These are phyloP conservation scores for Azorinus chamasolen DNA, from an alignment of 2,888 invertebrate genomes.

Conservation along the genomic window DNA sequence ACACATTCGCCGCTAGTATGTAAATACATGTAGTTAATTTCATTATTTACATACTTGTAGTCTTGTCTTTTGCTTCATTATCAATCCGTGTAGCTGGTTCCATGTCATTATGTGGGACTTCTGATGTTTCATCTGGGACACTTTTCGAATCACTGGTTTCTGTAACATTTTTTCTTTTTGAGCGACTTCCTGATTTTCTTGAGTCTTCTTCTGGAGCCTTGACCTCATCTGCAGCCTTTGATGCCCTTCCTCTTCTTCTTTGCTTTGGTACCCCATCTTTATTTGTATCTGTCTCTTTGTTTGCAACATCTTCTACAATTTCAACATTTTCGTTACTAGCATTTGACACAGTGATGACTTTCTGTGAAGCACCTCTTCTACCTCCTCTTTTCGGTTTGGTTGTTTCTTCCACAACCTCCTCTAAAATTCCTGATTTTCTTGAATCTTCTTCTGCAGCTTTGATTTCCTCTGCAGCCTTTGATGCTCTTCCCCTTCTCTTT, in stretches of 20 bases:
- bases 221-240: conserved; percentile 16
- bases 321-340: conserved; percentile 1
- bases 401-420: conserved; percentile 10
- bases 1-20: too few relatives aligned
- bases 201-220: background rate
- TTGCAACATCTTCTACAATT: conserved; percentile 7
- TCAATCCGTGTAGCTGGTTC: conserved; percentile 5
- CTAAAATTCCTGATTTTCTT: conserved; percentile 10
- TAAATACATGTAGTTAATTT: too few relatives aligned
- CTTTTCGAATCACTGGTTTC: too few relatives aligned
- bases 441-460: conserved; percentile 2
- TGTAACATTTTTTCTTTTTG: too few relatives aligned
- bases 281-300: conserved; percentile 1
- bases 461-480: conserved; percentile 7
- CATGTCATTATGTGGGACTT: too few relatives aligned
- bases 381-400: background rate
- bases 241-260: conserved; percentile 4
- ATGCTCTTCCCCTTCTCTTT: conserved; percentile 3
- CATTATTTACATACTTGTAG: too few relatives aligned
- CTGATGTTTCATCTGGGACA: too few relatives aligned
- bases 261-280: background rate
- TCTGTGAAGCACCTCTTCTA: background rate
- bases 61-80: too few relatives aligned
- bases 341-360: background rate
- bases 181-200: too few relatives aligned